Conservation (phyloP, 2,113 vertebrate species). For the Rhinogobius similis region DNA sequence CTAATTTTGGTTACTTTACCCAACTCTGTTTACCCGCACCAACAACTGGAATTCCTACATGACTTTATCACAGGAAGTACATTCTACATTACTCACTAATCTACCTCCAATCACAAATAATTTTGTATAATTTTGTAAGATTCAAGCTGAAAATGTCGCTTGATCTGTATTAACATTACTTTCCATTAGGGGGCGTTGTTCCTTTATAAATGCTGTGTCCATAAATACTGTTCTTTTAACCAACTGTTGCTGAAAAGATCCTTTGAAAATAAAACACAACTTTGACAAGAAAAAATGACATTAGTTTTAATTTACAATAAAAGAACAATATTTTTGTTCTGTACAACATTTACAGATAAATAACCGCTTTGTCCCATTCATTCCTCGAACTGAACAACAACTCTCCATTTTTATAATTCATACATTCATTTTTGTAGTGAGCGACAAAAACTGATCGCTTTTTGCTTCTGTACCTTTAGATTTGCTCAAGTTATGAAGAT, state of each 20-base stretch:
- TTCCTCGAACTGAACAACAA: neutral
- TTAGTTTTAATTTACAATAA: neutral
- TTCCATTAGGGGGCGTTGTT: neutral
- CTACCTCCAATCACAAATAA: too few species aligned
- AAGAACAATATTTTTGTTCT: neutral
- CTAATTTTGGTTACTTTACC: too few species aligned
- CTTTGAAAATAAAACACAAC: neutral
- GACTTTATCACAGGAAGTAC: too few species aligned
- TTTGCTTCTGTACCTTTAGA: neutral
- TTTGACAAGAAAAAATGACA: neutral
- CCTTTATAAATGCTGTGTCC: neutral
- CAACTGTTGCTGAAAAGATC: neutral
- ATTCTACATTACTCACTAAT: too few species aligned
- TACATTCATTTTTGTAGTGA: constrained; percentile 5
- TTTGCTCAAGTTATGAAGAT: neutral
- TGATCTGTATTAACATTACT: neutral
- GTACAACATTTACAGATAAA: constrained; percentile 7
- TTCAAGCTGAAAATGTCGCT: too few species aligned
- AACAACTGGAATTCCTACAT: too few species aligned
- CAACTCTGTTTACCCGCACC: too few species aligned
- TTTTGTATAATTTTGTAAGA: too few species aligned
- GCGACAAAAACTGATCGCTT: neutral
- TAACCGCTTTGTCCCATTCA: neutral
- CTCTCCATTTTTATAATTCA: neutral
- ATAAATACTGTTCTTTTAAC: neutral